A percentile compares a stretch with the other conserved stretches of the same genome.
phyloP scores from a whole-genome alignment of 2,113 vertebrate genomes.

The Geococcyx californianus region DNA sequence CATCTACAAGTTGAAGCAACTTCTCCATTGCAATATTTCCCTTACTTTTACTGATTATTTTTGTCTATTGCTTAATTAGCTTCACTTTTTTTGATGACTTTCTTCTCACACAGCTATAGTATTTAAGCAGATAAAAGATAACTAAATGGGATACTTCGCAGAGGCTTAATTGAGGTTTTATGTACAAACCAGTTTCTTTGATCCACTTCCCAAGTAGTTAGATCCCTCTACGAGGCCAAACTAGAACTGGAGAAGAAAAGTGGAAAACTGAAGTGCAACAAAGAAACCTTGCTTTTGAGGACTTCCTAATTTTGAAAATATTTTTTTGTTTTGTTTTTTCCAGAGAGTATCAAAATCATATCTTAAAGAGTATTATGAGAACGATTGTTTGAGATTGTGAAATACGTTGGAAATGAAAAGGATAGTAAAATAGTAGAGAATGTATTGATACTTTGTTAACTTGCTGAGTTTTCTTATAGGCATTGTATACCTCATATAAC shows the following conservation, averaged over 20 bases:
- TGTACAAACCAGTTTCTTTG: not conserved
- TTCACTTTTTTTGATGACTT: not conserved
- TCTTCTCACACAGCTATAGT: not conserved
- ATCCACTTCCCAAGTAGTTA: not conserved
- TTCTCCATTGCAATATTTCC: not conserved
- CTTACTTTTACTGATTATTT: not conserved
- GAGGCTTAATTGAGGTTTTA: not conserved
- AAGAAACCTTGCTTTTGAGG: not conserved
- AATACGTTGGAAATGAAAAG: not conserved
- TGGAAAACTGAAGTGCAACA: not conserved
- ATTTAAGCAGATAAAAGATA: not conserved
- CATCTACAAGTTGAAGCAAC: not conserved
- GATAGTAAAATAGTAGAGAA: not conserved
- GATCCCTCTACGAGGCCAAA: not conserved
- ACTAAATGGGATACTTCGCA: not conserved
- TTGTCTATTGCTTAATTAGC: not conserved
- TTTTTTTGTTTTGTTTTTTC: rapidly evolving
- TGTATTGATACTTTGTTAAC: not conserved
- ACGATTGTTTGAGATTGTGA: not conserved
- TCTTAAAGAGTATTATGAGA: not conserved
- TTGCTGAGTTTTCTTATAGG: not conserved
- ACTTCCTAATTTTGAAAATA: not conserved
- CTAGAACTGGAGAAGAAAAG: not conserved
- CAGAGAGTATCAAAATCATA: not conserved
- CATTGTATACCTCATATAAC: not conserved